phyloP scores from a whole-genome alignment of 2,888 invertebrate genomes.

The Plemyria rubiginata region DNA sequence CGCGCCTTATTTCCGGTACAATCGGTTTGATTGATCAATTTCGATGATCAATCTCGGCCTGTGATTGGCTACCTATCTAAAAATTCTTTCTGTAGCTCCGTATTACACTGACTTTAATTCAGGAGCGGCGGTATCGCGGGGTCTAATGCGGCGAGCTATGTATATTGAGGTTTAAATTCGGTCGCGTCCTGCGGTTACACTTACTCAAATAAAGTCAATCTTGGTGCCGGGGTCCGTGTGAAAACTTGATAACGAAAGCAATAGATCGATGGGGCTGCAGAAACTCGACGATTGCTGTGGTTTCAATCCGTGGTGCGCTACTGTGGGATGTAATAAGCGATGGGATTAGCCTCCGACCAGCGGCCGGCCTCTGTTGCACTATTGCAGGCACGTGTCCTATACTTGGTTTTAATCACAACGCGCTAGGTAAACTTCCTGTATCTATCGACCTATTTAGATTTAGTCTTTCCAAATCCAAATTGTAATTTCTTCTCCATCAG shows the following conservation, averaged over 20 bases:
- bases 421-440: conserved; percentile 18
- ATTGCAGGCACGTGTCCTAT: conserved; percentile 31
- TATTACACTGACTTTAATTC: conserved; percentile 66
- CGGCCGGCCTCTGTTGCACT: conserved; percentile 25
- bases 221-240: conserved; percentile 79
- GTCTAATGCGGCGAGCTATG: conserved; percentile 58
- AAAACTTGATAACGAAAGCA: conserved; percentile 84
- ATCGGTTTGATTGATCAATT: conserved; percentile 84
- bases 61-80: conserved; percentile 79
- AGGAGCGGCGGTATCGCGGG: conserved; percentile 48
- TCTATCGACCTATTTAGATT: not conserved
- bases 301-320: conserved; percentile 70
- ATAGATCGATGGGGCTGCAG: conserved; percentile 81
- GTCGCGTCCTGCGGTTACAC: conserved; percentile 74
- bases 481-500: not conserved
- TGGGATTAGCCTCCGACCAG: conserved; percentile 64
- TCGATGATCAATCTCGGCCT: conserved; percentile 80
- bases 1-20: conserved; percentile 82
- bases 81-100: conserved; percentile 65
- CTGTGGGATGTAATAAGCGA: conserved; percentile 81
- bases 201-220: conserved; percentile 84
- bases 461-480: not conserved
- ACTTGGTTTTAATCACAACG: conserved; percentile 34
- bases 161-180: conserved; percentile 59
- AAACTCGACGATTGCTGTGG: conserved; percentile 77